Evolutionary conservation across 1,140 invertebrate genomes (phyloP), one percentile per base, ranked within the genome.

Genomic region (Anthonomus grandis): DNA sequence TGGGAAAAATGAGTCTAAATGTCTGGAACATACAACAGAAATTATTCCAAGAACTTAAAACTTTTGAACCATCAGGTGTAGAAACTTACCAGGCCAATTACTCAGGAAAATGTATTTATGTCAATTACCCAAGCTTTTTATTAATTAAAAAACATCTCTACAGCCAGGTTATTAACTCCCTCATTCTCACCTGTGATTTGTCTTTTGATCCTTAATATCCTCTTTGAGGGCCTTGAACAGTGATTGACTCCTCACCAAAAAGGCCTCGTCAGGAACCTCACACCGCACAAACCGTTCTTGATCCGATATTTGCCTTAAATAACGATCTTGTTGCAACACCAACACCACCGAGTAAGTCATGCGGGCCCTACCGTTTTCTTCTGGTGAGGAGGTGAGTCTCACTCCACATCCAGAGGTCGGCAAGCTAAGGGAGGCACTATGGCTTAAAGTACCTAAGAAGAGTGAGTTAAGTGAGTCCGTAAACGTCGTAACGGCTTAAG

Each of bases 241-340:
- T 13, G 64, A 44, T 24, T 61, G 45, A 52, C 70, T 70, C 45
- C 67, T 65, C n/a, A 72, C 44, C 13, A 59, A 39, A 37, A 70
- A 66, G n/a, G 59, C 67, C 8, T 59, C 59, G 9, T 67, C 66
- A 15, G 68, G 61, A 36, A 83, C 55, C 9, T 67, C 63, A 54
- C 82, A 84, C 9, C 77, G 75, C 4, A 87, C 76, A 4, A 77
- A 70, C 31, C 81, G 68, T 57, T 85, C 79, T 58, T 86, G 81
- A 64, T 88, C 85, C 1, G 80, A 80, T 23, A 82, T 83, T 68
- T 87, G 85, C 59, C 86, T 81, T 19, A 89, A 69, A 61, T 82
- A 80, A 38, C 76, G 76, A 64, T 87, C 86, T 79, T 85, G 86
- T 67, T 89, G 86, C 0, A 87, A 74, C 42, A 87, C 79, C 31